Conservation (phyloP, 2,113 vertebrate genomes). For the Cranoglanis bouderius region DNA sequence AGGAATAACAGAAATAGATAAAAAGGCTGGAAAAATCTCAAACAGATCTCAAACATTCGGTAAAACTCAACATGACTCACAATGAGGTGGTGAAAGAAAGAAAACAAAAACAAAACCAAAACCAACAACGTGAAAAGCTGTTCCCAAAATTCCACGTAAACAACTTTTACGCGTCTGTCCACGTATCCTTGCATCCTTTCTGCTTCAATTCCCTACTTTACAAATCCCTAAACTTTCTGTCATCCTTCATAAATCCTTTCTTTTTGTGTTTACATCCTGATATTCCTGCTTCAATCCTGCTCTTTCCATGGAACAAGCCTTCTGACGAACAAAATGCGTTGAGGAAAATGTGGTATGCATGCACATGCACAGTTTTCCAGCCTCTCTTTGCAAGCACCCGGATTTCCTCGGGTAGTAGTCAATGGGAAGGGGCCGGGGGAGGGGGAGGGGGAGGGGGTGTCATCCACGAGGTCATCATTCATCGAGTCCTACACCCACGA, state of each 20-base stretch:
- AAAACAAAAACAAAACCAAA: slow-evolving; percentile 59
- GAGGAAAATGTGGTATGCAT: slow-evolving; percentile 83
- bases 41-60: slow-evolving; percentile 77
- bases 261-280: slow-evolving; percentile 46
- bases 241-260: slow-evolving; percentile 19
- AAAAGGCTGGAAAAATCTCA: slow-evolving; percentile 80
- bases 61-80: slow-evolving; percentile 83
- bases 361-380: slow-evolving; percentile 86
- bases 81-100: slow-evolving; percentile 65
- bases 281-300: slow-evolving; percentile 50
- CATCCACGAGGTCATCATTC: slow-evolving; percentile 43
- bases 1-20: slow-evolving; percentile 54
- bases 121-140: slow-evolving; percentile 73
- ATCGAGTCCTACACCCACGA: slow-evolving; percentile 90
- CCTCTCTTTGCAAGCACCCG: slow-evolving; percentile 49
- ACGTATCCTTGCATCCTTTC: slow-evolving; percentile 54
- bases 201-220: slow-evolving; percentile 66
- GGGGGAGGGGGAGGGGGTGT: neutral
- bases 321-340: slow-evolving; percentile 80
- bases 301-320: slow-evolving; percentile 77
- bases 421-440: neutral
- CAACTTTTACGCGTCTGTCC: slow-evolving; percentile 41
- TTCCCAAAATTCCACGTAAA: slow-evolving; percentile 67
- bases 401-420: neutral
- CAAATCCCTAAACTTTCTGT: slow-evolving; percentile 45